Evolutionary conservation across 1,140 invertebrate genomes (phyloP), one percentile per base, ranked within the genome.

Genomic region (Drosophila nikananu): DNA sequence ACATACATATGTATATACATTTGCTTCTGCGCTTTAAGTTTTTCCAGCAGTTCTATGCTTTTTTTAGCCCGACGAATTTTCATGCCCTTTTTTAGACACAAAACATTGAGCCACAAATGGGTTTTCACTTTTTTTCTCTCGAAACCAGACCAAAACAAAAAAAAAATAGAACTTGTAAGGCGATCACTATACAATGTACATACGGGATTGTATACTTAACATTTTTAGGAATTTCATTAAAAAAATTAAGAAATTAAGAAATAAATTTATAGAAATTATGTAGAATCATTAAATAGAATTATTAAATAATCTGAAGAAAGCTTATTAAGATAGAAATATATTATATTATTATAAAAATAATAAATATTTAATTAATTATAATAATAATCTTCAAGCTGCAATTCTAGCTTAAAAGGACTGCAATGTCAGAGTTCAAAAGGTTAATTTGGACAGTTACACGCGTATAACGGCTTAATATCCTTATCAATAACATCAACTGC

Each of bases 341-440:
- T 37, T 3, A 37, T 41, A 17, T 41, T n/a, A 42, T n/a, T 42
- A 42, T 42, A 9, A 42, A 42, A 2, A 39, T 17, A 9, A n/a
- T n/a, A n/a, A 4, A 2, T 21, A 21, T 21, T 21, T 0, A 44
- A n/a, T 3, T 27, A 27, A 27, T 25, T 5, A 25, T 27, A 27
- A 27, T 27, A 27, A 27, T 27, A 27, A 27, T 27, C 25, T 27
- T 27, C 5, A 27, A 27, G 25, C 25, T 42, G n/a, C 41, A 42
- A 42, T 19, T 35, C 17, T 12, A 25, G 7, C 12, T 30, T 15
- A 17, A 55, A 32, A 12, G 12, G 19, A 15, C 23, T 27, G 27
- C 66, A 70, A 67, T 67, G 66, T 58, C 70, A 72, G 57, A 73
- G 70, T 73, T 72, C 70, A 72, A 73, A 73, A 72, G 67, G 44